Percentiles rank a stretch among this genome's conserved stretches.
Conservation (phyloP, 2,888 invertebrate species). For the Leptura quadrifasciata region DNA sequence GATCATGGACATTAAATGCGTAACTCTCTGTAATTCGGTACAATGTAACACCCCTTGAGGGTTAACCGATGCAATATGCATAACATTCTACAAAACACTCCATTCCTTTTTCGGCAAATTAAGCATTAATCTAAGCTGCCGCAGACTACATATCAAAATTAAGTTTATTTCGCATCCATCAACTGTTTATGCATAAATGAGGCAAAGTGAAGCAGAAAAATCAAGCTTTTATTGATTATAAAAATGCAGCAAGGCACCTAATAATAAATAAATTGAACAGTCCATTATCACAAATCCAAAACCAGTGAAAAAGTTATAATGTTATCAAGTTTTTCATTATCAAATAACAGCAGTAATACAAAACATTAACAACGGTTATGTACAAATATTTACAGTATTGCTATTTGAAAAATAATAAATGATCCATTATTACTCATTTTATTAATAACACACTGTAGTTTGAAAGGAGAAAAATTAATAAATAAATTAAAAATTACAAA, state of each 20-base stretch:
- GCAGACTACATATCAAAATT: no score
- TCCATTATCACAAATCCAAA: constrained; percentile 41
- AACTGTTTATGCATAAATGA: constrained; percentile 20
- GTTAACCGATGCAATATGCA: no score
- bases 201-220: constrained; percentile 14
- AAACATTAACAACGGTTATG: constrained; percentile 24
- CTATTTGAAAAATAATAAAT: constrained; percentile 15
- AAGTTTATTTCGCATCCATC: not conserved
- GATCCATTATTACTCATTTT: constrained; percentile 11
- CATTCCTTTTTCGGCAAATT: no score
- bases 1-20: no score
- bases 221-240: constrained; percentile 41
- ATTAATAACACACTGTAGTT: constrained; percentile 15
- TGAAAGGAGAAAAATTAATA: constrained; percentile 16
- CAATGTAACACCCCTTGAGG: no score
- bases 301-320: constrained; percentile 20
- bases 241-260: constrained; percentile 58
- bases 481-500: constrained; percentile 34
- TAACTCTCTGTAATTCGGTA: no score
- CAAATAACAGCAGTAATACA: constrained; percentile 27
- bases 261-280: constrained; percentile 40
- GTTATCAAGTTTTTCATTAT: constrained; percentile 17
- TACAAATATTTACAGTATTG: constrained; percentile 34
- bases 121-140: no score
- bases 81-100: no score